Percentiles rank a stretch among this genome's conserved stretches.
These are phyloP conservation scores for Raja brachyura DNA, from an alignment of 2,113 vertebrate species.

Conservation along the genomic window DNA sequence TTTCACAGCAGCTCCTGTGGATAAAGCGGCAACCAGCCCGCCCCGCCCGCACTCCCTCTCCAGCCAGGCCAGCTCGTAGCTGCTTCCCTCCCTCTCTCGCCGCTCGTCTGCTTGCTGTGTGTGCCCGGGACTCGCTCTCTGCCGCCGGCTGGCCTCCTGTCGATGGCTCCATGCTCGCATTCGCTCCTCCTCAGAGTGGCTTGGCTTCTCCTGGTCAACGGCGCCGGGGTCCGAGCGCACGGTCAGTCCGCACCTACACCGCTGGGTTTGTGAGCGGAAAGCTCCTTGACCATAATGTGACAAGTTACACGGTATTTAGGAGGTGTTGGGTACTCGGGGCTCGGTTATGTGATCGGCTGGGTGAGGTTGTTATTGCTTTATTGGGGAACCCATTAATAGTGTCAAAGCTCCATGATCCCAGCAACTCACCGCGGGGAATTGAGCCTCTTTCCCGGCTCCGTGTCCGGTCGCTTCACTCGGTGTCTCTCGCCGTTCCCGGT, in stretches of 20 bases:
- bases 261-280: not conserved
- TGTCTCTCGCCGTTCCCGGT: too few species aligned
- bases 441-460: too few species aligned
- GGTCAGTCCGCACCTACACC: not conserved
- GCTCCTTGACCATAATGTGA: not conserved
- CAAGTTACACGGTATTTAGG: not conserved
- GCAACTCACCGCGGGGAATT: too few species aligned
- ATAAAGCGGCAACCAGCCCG: slow-evolving; percentile 53
- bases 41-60: not conserved
- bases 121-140: not conserved
- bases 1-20: slow-evolving; percentile 65
- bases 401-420: too few species aligned
- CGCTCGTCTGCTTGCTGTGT: not conserved
- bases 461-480: too few species aligned
- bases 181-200: not conserved
- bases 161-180: not conserved
- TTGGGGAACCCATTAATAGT: too few species aligned
- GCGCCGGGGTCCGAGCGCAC: not conserved
- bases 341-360: not conserved
- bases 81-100: not conserved
- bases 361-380: not conserved
- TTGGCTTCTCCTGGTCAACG: not conserved
- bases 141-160: not conserved
- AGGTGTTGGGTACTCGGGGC: not conserved
- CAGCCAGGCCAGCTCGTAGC: too few species aligned